A percentile compares a stretch with the other conserved stretches of the same genome.
Evolutionary conservation across 2,113 vertebrate species (phyloP).

Genomic region (Sus scrofa): T2T-Sscrofa CM000812.6:211433001-211433500

Average conservation of each 20-base stretch:
- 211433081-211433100: conserved; percentile 33
- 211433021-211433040: conserved; percentile 9
- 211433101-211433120: not conserved
- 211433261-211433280: conserved; percentile 85
- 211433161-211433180: conserved; percentile 73
- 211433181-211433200: conserved; percentile 76
- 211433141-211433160: conserved; percentile 56
- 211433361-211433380: conserved; percentile 85
- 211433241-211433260: conserved; percentile 81
- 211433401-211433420: conserved; percentile 65
- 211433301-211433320: conserved; percentile 84
- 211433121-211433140: conserved; percentile 50
- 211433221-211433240: conserved; percentile 71
- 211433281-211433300: conserved; percentile 83
- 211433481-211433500: conserved; percentile 64
- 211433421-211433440: conserved; percentile 74
- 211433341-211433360: conserved; percentile 82
- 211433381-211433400: conserved; percentile 82
- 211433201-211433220: conserved; percentile 66
- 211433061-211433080: conserved; percentile 19
- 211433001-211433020: conserved; percentile 61
- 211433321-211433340: conserved; percentile 81
- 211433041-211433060: conserved; percentile 62
- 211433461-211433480: conserved; percentile 79
- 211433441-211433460: conserved; percentile 75